These are phyloP conservation scores for Macrocentrus cingulum DNA, from an alignment of 1,140 invertebrate species.

Conservation along the genomic window DNA sequence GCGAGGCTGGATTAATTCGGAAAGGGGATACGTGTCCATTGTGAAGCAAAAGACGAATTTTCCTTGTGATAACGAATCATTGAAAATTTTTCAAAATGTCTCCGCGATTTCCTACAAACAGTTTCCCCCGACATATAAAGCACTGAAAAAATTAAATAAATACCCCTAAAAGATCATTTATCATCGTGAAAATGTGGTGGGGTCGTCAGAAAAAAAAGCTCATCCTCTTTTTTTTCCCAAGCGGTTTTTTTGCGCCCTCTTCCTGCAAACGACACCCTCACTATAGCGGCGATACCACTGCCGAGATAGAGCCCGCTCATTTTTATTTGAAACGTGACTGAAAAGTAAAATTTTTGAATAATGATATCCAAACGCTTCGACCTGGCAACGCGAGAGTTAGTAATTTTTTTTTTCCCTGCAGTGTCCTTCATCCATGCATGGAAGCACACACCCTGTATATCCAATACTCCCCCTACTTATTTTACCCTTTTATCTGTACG, in stretches of 20 bases:
- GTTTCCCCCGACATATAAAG: not conserved
- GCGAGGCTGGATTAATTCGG: constrained; percentile 18
- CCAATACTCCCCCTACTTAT: not conserved
- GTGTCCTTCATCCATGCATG: not conserved
- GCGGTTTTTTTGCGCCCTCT: not conserved
- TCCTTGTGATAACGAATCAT: constrained; percentile 40
- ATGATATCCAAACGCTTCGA: constrained; percentile 40
- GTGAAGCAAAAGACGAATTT: not conserved
- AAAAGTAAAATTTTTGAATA: constrained; percentile 47
- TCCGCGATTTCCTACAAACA: not conserved
- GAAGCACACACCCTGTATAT: no score
- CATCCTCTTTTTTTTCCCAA: not conserved
- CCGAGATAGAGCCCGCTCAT: constrained; percentile 41
- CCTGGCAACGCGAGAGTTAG: not conserved
- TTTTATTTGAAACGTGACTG: constrained; percentile 40
- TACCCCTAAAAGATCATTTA: constrained; percentile 16
- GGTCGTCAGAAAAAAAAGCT: not conserved
- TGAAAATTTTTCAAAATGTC: constrained; percentile 38
- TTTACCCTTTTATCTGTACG: constrained; percentile 1
- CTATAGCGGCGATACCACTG: not conserved
- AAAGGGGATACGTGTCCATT: constrained; percentile 4
- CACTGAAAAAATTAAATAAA: constrained; percentile 12
- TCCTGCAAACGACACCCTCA: not conserved
- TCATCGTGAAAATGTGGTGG: constrained; percentile 3
- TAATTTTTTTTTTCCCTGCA: not conserved